A percentile compares a stretch with the other conserved stretches of the same genome.
These are phyloP conservation scores for Brachionus sp. DNA, from an alignment of 1,140 invertebrate species.

Conservation along the genomic window DNA sequence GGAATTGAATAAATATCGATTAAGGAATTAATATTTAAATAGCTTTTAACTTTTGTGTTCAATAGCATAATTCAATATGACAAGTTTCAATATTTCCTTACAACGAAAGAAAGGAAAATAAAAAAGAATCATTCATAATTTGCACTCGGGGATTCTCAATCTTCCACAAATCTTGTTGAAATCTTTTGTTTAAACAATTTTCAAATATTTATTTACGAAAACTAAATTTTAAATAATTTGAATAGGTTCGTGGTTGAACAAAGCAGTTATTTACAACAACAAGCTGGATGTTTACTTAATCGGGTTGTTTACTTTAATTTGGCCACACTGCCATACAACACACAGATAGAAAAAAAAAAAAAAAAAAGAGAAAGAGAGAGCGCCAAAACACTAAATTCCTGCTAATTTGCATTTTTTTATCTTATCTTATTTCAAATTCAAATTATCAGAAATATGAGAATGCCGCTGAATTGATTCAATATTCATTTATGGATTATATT, in stretches of 20 bases:
- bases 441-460: conserved; percentile 9
- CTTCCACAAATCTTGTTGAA: neutral
- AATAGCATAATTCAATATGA: conserved; percentile 9
- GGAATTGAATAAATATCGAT: conserved; percentile 21
- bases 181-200: neutral
- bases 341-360: neutral
- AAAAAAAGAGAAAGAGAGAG: neutral
- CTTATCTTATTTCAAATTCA: conserved; percentile 27
- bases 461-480: neutral
- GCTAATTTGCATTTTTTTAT: conserved; percentile 1
- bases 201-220: neutral
- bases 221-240: neutral
- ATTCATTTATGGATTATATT: neutral
- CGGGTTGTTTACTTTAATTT: neutral
- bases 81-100: conserved; percentile 16
- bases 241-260: neutral
- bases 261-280: neutral
- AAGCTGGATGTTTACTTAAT: neutral
- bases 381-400: neutral
- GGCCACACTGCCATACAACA: neutral
- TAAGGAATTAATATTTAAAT: conserved; percentile 31
- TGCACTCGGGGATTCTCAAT: neutral
- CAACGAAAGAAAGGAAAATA: neutral
- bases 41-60: neutral
- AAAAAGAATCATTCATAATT: neutral